phyloP scores from a whole-genome alignment of 2,113 vertebrate species.

The Cryptomyrus ogoouensis region DNA sequence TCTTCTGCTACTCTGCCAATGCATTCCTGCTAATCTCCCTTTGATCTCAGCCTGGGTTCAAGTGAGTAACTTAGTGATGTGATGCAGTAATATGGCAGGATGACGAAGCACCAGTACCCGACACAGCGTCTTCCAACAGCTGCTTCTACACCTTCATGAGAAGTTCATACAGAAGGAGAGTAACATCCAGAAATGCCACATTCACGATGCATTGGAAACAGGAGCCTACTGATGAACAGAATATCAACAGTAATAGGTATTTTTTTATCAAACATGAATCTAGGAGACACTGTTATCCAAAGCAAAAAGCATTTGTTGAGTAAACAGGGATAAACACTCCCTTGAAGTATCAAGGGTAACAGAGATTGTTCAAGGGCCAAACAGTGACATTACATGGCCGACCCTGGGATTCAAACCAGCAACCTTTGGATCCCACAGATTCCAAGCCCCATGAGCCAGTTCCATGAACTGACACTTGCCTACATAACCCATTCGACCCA shows the following conservation, averaged over 20 bases:
- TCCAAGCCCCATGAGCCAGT: not conserved
- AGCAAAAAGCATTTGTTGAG: not conserved
- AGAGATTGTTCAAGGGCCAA: not conserved
- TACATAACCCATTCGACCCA: not conserved
- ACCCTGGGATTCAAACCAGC: not conserved
- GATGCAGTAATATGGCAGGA: not conserved
- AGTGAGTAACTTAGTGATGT: not conserved
- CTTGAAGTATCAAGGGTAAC: not conserved
- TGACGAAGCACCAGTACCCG: not conserved
- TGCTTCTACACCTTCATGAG: not conserved
- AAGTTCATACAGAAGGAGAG: not conserved
- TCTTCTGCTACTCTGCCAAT: not conserved
- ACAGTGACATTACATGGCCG: not conserved
- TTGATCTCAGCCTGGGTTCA: not conserved
- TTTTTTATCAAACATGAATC: not conserved
- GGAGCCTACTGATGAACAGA: not conserved
- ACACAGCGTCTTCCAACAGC: not conserved
- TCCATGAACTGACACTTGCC: no score
- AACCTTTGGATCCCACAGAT: not conserved
- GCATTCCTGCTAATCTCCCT: not conserved
- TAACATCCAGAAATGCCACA: not conserved
- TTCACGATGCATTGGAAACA: not conserved
- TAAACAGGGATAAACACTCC: not conserved
- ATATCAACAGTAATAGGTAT: not conserved
- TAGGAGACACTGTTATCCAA: not conserved